Conservation (phyloP, 2,797 vertebrate genomes). For the Lateolabrax maculatus region DNA sequence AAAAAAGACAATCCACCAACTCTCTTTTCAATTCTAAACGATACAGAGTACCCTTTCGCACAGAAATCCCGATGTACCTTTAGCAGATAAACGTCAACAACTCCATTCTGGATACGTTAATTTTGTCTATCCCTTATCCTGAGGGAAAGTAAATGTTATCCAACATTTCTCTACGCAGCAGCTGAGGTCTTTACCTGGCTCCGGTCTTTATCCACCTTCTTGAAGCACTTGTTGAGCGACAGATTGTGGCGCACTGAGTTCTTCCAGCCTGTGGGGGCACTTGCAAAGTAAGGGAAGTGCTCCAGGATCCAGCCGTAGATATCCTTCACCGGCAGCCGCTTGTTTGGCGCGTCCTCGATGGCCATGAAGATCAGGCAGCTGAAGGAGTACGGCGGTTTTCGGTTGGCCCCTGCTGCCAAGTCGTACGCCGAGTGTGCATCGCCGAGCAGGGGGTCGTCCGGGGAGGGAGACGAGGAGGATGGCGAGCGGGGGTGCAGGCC, state of each 20-base stretch:
- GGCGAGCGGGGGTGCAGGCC: slow-evolving; percentile 85
- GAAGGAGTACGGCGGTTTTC: slow-evolving; percentile 97
- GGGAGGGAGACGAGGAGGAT: slow-evolving; percentile 90
- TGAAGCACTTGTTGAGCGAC: slow-evolving; percentile 98
- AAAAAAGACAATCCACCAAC: neutral
- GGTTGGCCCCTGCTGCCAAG: slow-evolving; percentile 93
- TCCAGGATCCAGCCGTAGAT: slow-evolving; percentile 99
- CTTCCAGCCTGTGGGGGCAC: slow-evolving; percentile 98
- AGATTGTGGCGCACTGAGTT: slow-evolving; percentile 98
- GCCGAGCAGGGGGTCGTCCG: slow-evolving; percentile 84
- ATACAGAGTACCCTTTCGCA: neutral
- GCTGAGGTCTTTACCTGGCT: slow-evolving; percentile 91
- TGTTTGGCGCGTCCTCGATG: slow-evolving; percentile 96
- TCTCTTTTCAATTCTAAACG: neutral
- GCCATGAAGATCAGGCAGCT: slow-evolving; percentile 99
- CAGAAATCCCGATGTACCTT: neutral
- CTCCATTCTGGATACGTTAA: neutral
- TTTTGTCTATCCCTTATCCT: neutral
- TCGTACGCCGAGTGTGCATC: slow-evolving; percentile 89
- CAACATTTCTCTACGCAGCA: neutral
- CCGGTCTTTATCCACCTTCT: slow-evolving; percentile 99
- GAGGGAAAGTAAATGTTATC: neutral
- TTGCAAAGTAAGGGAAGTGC: slow-evolving; percentile 98
- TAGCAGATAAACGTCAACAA: neutral
- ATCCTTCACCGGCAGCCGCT: slow-evolving; percentile 97